phyloP scores from a whole-genome alignment of 2,797 vertebrate genomes.

The Molossus alvarezi region DNA sequence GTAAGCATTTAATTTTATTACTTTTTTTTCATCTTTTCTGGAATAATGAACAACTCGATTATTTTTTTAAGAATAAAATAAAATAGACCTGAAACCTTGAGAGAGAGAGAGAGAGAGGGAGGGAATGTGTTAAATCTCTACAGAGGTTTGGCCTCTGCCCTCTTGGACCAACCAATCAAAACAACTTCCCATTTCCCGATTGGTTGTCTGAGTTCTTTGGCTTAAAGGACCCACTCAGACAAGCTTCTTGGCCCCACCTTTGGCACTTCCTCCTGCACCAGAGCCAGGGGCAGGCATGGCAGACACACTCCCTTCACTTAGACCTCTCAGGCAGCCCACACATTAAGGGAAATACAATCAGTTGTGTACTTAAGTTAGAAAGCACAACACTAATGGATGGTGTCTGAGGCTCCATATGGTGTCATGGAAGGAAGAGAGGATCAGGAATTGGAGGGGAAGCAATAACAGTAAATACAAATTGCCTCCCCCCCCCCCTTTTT shows the following conservation, averaged over 20 bases:
- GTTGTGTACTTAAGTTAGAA: conserved; percentile 56
- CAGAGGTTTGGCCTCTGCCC: conserved; percentile 12
- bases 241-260: conserved; percentile 17
- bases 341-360: not conserved
- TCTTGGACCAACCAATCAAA: not conserved
- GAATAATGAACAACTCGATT: not conserved
- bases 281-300: not conserved
- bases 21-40: not conserved
- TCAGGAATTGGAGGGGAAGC: not conserved
- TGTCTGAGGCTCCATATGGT: not conserved
- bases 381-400: conserved; percentile 17
- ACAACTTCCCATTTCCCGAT: not conserved
- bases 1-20: not conserved
- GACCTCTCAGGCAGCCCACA: conserved; percentile 42
- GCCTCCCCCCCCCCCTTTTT: not conserved
- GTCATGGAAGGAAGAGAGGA: not conserved
- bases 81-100: not conserved
- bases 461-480: not conserved
- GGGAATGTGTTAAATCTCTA: not conserved
- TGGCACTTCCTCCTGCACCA: not conserved
- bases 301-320: conserved; percentile 11
- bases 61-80: not conserved
- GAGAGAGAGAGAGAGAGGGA: not conserved
- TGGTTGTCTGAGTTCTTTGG: not conserved
- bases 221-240: conserved; percentile 20